Evolutionary conservation across 2,797 vertebrate species (phyloP).

Genomic region (Pipistrellus pipistrellus): DNA sequence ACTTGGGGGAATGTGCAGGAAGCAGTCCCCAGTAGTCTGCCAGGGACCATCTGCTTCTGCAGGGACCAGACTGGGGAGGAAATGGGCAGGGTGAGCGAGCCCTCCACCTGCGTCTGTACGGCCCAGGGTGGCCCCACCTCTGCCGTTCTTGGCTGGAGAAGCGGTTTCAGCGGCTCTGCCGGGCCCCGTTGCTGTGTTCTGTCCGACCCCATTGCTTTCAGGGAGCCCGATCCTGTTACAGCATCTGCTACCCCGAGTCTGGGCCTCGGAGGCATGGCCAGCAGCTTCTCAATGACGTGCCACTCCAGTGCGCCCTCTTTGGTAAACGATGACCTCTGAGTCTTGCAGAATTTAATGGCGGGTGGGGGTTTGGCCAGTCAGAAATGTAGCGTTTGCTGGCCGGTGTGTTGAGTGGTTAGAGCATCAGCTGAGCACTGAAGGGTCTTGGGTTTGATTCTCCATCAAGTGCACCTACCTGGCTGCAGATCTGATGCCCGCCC

Average conservation of each 20-base stretch:
- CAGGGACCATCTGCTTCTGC: not conserved
- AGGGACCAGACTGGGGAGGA: not conserved
- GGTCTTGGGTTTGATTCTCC: too few species aligned
- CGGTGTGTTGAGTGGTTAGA: too few species aligned
- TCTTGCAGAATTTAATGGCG: not conserved
- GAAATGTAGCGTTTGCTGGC: not conserved
- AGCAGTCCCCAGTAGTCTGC: not conserved
- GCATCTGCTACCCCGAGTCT: not conserved
- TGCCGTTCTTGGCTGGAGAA: not conserved
- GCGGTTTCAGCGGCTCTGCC: not conserved
- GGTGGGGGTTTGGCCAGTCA: not conserved
- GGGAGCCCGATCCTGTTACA: not conserved
- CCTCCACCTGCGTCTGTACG: not conserved
- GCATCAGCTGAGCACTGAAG: too few species aligned
- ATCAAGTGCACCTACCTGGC: too few species aligned
- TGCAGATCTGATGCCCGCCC: too few species aligned
- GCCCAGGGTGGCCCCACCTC: too few species aligned
- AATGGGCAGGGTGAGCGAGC: not conserved
- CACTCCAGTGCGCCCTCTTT: not conserved
- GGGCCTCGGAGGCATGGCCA: not conserved
- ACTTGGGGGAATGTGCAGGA: not conserved
- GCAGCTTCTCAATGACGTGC: not conserved
- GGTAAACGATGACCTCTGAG: not conserved
- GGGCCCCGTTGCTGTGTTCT: too few species aligned
- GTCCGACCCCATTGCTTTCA: not conserved